A percentile compares a stretch with the other conserved stretches of the same genome.
These are phyloP conservation scores for Microctenopoma lineatum DNA, from an alignment of 2,797 vertebrate species.

Conservation along the genomic window DNA sequence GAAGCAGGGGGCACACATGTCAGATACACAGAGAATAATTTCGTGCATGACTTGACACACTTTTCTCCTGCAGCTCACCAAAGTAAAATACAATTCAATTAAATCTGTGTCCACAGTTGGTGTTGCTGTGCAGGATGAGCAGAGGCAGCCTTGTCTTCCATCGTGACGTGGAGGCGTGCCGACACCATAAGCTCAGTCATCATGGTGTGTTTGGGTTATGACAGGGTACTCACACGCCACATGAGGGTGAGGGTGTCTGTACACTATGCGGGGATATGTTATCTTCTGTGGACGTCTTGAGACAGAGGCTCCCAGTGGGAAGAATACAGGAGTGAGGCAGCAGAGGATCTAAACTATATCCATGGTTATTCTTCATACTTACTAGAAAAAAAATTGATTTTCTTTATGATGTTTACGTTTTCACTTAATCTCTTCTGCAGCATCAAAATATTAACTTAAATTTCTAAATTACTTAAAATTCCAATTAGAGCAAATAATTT, in stretches of 20 bases:
- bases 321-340: conserved; percentile 7
- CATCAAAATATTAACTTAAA: no score
- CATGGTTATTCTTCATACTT: neutral
- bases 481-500: neutral
- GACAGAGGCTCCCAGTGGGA: conserved; percentile 42
- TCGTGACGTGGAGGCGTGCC: conserved; percentile 39
- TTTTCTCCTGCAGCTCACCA: conserved; percentile 19
- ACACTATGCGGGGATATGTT: conserved; percentile 71
- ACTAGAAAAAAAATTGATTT: neutral
- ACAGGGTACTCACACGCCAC: conserved; percentile 71
- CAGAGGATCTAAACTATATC: conserved; percentile 2
- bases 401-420: no score
- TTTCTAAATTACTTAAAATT: no score
- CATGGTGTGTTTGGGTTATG: conserved; percentile 84
- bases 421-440: no score
- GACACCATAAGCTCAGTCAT: conserved; percentile 65
- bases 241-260: conserved; percentile 80
- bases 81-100: conserved; percentile 38
- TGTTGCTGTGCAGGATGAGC: conserved; percentile 3
- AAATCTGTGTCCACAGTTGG: neutral
- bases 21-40: conserved; percentile 3
- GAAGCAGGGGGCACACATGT: neutral
- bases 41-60: conserved; percentile 20
- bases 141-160: conserved; percentile 36
- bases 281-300: conserved; percentile 72